Conservation (phyloP, 2,888 invertebrate species). For the Spisula subtruncata region DNA sequence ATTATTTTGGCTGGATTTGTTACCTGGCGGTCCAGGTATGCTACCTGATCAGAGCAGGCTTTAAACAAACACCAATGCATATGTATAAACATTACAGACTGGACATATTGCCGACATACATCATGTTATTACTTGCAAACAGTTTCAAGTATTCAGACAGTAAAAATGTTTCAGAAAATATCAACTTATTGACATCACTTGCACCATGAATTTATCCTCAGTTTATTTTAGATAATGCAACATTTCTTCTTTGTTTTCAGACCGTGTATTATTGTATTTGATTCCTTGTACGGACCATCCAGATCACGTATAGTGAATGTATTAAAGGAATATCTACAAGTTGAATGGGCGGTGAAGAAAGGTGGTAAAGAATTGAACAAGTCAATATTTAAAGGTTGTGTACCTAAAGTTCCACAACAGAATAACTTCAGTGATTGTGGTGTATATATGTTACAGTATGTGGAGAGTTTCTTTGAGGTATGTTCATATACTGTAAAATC, state of each 20-base stretch:
- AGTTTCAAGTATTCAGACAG: too few species aligned
- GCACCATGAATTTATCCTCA: too few species aligned
- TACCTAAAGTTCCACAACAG: constrained; percentile 98
- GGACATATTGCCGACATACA: too few species aligned
- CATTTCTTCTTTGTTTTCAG: constrained; percentile 88
- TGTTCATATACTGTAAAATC: background rate
- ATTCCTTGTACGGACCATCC: constrained; percentile 94
- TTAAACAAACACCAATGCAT: too few species aligned
- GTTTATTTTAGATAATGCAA: too few species aligned
- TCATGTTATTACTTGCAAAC: too few species aligned
- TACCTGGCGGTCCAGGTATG: too few species aligned
- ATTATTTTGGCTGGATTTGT: too few species aligned
- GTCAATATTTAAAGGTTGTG: constrained; percentile 94
- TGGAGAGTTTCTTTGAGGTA: constrained; percentile 97
- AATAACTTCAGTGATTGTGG: constrained; percentile 99
- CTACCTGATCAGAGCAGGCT: too few species aligned
- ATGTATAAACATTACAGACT: too few species aligned
- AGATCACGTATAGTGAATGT: constrained; percentile 95
- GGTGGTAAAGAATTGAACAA: constrained; percentile 90
- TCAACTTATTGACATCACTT: too few species aligned
- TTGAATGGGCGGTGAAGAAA: constrained; percentile 89
- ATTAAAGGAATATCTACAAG: constrained; percentile 92
- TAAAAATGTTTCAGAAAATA: too few species aligned
- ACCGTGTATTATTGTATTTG: constrained; percentile 97
- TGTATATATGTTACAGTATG: constrained; percentile 97